Percentiles rank a stretch among this genome's conserved stretches.
Conservation (phyloP, 2,888 invertebrate species). For the Pseudococcus jackbeardsleyi region DNA sequence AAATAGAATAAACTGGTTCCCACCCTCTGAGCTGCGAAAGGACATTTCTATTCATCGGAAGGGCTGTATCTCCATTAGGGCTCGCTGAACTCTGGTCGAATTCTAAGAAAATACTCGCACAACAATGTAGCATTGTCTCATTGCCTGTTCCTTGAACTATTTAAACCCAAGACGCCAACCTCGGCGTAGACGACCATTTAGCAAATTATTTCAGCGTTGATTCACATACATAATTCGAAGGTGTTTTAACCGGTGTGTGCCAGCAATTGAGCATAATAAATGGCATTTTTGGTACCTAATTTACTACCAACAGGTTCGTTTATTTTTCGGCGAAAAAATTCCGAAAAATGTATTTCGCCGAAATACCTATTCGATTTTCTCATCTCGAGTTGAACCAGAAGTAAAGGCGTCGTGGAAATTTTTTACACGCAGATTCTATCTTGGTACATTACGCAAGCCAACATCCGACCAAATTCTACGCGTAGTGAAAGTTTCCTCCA, state of each 20-base stretch:
- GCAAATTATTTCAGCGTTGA: neutral
- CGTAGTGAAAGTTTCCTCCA: constrained; percentile 23
- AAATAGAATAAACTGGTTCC: neutral
- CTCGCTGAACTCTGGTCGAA: constrained; percentile 11
- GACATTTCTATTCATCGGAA: neutral
- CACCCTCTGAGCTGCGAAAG: neutral
- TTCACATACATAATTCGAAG: neutral
- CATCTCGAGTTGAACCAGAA: neutral
- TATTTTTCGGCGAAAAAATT: neutral
- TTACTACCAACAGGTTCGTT: neutral
- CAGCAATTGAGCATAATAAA: too few species aligned
- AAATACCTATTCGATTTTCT: neutral
- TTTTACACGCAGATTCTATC: neutral
- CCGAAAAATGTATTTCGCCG: neutral
- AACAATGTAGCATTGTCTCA: neutral
- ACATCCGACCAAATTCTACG: constrained; percentile 34
- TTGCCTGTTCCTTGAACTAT: neutral
- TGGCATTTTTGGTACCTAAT: too few species aligned
- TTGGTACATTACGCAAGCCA: constrained; percentile 7
- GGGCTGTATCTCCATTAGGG: neutral
- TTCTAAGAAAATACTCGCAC: neutral
- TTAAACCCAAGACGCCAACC: neutral
- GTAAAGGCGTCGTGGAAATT: neutral
- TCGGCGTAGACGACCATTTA: neutral
- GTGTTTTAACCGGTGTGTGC: neutral